phyloP scores from a whole-genome alignment of 2,888 invertebrate species.

The Ceraclea dissimilis region DNA sequence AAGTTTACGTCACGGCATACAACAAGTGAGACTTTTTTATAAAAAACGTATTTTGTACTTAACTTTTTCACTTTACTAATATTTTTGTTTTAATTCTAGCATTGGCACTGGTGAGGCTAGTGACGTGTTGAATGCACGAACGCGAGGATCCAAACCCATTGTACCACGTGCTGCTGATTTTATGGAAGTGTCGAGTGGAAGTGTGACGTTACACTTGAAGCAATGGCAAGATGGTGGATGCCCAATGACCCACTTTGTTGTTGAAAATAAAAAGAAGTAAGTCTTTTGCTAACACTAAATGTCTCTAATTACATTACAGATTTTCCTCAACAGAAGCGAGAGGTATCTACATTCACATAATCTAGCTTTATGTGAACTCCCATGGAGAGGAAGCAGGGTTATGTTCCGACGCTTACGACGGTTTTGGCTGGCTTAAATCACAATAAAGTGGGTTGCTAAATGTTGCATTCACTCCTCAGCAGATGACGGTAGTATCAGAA shows the following conservation, averaged over 20 bases:
- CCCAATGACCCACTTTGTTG: constrained; percentile 90
- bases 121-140: constrained; percentile 80
- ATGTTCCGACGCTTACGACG: too few relatives aligned
- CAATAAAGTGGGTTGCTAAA: too few relatives aligned
- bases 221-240: constrained; percentile 95
- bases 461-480: too few relatives aligned
- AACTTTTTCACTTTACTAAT: background rate
- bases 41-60: background rate
- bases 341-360: too few relatives aligned
- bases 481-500: too few relatives aligned
- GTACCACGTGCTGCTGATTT: constrained; percentile 85
- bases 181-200: constrained; percentile 88
- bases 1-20: constrained; percentile 87
- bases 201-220: constrained; percentile 82
- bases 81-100: constrained; percentile 37
- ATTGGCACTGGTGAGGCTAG: constrained; percentile 90
- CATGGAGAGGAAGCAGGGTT: too few relatives aligned
- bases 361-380: too few relatives aligned
- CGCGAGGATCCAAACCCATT: constrained; percentile 89
- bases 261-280: constrained; percentile 90
- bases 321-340: too few relatives aligned
- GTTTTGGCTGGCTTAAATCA: too few relatives aligned
- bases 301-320: too few relatives aligned
- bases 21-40: constrained; percentile 58
- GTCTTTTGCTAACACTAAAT: background rate